Conservation (phyloP, 2,113 vertebrate genomes). For the Chitala chitala region DNA sequence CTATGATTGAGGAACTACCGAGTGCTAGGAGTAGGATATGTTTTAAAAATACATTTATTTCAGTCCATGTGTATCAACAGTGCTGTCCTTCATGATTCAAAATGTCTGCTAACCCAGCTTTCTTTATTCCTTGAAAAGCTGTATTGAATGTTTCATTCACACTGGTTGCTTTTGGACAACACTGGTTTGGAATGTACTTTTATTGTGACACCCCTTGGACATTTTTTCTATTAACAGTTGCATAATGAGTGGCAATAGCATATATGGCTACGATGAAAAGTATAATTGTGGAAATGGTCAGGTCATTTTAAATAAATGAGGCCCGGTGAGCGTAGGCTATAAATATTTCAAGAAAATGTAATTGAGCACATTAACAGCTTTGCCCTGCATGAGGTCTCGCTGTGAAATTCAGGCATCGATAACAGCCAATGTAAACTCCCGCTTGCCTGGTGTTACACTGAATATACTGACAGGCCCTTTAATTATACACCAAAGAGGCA, state of each 20-base stretch:
- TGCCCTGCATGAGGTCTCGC: slow-evolving; percentile 1
- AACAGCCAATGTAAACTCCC: slow-evolving; percentile 49
- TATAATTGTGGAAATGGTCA: background rate
- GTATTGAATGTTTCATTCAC: background rate
- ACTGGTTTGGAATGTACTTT: background rate
- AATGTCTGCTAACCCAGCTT: background rate
- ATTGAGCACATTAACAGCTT: slow-evolving; percentile 42
- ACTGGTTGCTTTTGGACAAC: background rate
- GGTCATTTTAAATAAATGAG: slow-evolving; percentile 16
- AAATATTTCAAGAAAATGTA: slow-evolving; percentile 40
- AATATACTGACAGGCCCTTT: too few species aligned
- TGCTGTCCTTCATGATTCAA: background rate
- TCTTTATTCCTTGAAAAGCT: background rate
- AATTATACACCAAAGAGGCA: too few species aligned
- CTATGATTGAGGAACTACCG: too few species aligned
- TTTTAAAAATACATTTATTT: too few species aligned
- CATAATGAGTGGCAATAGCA: background rate
- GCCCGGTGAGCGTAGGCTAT: slow-evolving; percentile 22
- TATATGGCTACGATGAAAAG: slow-evolving; percentile 9
- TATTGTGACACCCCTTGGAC: background rate
- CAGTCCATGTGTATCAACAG: too few species aligned
- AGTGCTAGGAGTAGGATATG: too few species aligned
- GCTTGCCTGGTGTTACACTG: slow-evolving; percentile 16
- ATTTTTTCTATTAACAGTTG: slow-evolving; percentile 14
- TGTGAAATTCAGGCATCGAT: slow-evolving; percentile 31